Base-by-base conservation (phyloP, 2,113 vertebrate genomes). In the Sinocyclocheilus maitianheensis region DNA sequence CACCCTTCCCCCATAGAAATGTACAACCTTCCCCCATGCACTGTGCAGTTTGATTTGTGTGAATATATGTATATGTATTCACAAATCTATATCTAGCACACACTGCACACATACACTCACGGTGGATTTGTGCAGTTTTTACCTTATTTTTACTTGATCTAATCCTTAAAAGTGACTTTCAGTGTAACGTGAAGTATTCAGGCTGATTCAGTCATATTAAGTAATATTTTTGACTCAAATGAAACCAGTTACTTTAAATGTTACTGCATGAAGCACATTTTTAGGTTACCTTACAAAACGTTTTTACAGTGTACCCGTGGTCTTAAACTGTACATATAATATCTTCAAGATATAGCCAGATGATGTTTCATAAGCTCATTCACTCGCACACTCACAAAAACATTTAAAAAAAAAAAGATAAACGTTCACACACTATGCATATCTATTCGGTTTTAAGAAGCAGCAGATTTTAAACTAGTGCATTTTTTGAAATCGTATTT, bases 41-140 rank as follows among this genome's bases (percentile, higher is more conserved):
- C 75, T 71, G 12, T 58, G 82, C 84, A 82, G 65, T 88, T 86
- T 86, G 69, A 87, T 78, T 69, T 87, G 84, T 75, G 58, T 76
- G 78, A 86, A 86, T 75, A 81, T 81, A 79, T 63, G 85, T 86
- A 85, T 77, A 75, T 26, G 26, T 88, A 88, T 85, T 89, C 87
- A 92, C 87, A 89, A 88, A 88, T 83, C 82, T 84, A 89, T 78
- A 85, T 77, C 51, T 88, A 26, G 82, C 34, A 79, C 18, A 71
- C 43, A 87, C 75, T 26, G n/a, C 79, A 85, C 69, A 85, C 58
- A 77, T 72, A 85, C 3, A 26, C n/a, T 60, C 53, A 72, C 7
- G 14, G n/a, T 34, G 76, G 48, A 55, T 77, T 76, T 14, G 46
- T 26, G 69, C 34, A 11, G 74, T 76, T 55, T 34, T 55, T 53